These are phyloP conservation scores for Manacus vitellinus DNA, from an alignment of 2,113 vertebrate species.

Conservation along the genomic window DNA sequence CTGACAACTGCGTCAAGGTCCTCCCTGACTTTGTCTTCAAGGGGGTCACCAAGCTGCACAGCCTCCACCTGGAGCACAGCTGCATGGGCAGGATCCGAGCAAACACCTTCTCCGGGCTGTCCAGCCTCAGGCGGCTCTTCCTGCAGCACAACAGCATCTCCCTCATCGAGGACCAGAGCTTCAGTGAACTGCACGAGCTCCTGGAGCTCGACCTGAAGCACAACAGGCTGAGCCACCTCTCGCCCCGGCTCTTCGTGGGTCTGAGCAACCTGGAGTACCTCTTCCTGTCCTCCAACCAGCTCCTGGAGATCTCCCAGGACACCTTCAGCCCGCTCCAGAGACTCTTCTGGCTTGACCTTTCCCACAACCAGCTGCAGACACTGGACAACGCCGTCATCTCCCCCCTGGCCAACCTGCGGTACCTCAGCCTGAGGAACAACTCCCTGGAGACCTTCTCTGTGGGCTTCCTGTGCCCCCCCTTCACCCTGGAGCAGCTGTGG, in stretches of 20 bases:
- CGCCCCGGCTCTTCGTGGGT: conserved; percentile 77
- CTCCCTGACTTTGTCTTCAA: conserved; percentile 86
- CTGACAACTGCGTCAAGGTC: conserved; percentile 85
- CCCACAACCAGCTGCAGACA: conserved; percentile 77
- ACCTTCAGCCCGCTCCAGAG: conserved; percentile 73
- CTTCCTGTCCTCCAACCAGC: conserved; percentile 85
- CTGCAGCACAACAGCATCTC: conserved; percentile 84
- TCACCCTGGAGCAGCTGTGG: conserved; percentile 86
- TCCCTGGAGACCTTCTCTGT: conserved; percentile 72
- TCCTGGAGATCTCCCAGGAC: conserved; percentile 74
- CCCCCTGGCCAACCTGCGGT: conserved; percentile 79
- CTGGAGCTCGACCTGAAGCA: conserved; percentile 88
- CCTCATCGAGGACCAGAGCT: conserved; percentile 82
- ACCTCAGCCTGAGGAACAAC: conserved; percentile 87
- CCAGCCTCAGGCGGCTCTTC: conserved; percentile 88
- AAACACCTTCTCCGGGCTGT: conserved; percentile 83
- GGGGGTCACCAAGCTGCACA: conserved; percentile 87
- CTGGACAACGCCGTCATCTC: conserved; percentile 74
- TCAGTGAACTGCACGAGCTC: conserved; percentile 82
- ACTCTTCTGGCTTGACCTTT: conserved; percentile 84
- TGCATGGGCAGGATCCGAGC: conserved; percentile 81
- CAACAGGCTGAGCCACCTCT: conserved; percentile 84
- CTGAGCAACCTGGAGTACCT: conserved; percentile 89
- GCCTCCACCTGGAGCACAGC: conserved; percentile 90
- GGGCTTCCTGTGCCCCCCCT: conserved; percentile 34